phyloP scores from a whole-genome alignment of 1,140 invertebrate species.

The Orchestia grillus region DNA sequence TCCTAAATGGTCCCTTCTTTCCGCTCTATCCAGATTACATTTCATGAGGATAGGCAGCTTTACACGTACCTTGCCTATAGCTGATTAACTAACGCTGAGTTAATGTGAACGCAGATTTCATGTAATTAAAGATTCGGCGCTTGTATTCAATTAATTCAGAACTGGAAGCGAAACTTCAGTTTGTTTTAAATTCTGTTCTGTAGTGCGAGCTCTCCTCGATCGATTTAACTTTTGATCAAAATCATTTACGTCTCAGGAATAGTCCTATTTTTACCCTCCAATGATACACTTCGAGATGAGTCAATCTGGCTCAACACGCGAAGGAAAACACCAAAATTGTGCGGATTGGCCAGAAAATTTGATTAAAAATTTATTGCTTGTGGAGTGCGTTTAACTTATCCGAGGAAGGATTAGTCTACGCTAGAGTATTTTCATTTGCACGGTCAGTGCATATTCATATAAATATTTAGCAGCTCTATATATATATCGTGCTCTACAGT shows the following conservation, averaged over 20 bases:
- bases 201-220: neutral
- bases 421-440: neutral
- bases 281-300: neutral
- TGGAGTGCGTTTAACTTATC: neutral
- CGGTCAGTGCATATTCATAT: neutral
- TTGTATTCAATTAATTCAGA: no score
- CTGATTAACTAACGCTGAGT: no score
- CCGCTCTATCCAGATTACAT: no score
- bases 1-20: no score
- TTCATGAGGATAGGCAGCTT: no score
- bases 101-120: no score
- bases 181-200: no score
- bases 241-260: neutral
- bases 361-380: neutral
- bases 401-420: neutral
- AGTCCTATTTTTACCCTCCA: neutral
- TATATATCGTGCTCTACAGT: no score
- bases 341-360: neutral
- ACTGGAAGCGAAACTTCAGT: no score
- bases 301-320: neutral
- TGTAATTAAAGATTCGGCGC: no score
- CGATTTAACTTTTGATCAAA: neutral
- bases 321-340: neutral
- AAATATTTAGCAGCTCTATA: neutral
- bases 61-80: no score